Base-by-base conservation (phyloP, 35 echinoderm and acorn worm genomes). In the Lytechinus variegatus region DNA sequence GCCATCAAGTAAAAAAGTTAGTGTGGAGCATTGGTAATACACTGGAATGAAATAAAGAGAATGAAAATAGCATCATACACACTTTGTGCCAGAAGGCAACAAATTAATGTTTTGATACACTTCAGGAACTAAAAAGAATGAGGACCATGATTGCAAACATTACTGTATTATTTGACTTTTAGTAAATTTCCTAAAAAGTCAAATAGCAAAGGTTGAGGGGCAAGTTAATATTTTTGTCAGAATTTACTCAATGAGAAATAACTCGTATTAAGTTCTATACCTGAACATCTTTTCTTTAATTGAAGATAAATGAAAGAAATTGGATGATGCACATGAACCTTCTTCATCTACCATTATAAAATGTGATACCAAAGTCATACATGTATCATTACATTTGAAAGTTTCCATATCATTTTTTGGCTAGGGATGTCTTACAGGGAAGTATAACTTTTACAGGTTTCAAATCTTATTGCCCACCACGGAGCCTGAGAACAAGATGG, bases 401-500 rank as follows among this genome's bases (percentile, higher is more conserved):
- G 61, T 58, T 58, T 58, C 56, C 33, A 19, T 13, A 71, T 21
- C 2, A 71, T 79, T 79, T n/a, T 19, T 79, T 71, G 14, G 19
- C 19, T 8, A 79, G 5, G 16, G 66, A 79, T 79, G 21, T 79
- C n/a, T 79, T 5, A 16, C n/a, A n/a, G 19, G 21, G 66, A 79
- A 79, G 0, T 8, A n/a, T 79, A 16, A 6, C 6, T 79, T n/a
- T 24, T 8, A 24, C 16, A 5, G 19, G 16, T 0, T n/a, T 94
- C 9, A 33, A 10, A 60, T 19, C 10, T 55, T 94, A 94, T 28
- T 94, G 92, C 7, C 92, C 92, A 54, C 92, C 92, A 57, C 92
- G 92, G 28, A 95, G 94, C 16, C 92, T 27, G 94, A 97, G 96
- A 91, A 97, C 96, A 29, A 97, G 54, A 86, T 97, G 96, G 56